Evolutionary conservation across 2,888 invertebrate species (phyloP), one percentile per base, ranked within the genome.

Genomic region (Nephrocerus scutellatus): DNA sequence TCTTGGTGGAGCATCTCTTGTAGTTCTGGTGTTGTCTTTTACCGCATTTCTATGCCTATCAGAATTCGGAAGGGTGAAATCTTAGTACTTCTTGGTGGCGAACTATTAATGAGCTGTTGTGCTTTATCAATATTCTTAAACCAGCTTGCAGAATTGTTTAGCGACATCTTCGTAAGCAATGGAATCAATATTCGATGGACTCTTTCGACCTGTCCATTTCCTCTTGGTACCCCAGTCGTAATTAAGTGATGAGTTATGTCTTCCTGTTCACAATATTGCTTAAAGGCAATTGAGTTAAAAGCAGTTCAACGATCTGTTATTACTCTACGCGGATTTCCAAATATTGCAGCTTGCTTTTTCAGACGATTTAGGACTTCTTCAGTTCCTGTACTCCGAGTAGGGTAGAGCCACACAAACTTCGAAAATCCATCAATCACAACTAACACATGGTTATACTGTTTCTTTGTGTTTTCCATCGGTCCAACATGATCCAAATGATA

Each of bases 271-370:
- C 59, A 64, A 39, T 56, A 61, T 5, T 42, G 30, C 26, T 46
- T 40, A 38, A 67, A 69, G 4, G 36, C 28, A 12, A 51, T 48
- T 2, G 59, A 54, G 0, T 63, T 67, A 37, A 62, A 68, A 6
- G 53, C 52, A 12, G 57, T 50, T n/a, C 65, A 63, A 25, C 58
- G 41, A 38, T 69, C 66, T 2, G 56, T 52, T 7, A 67, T 55
- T 9, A 67, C 46, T 6, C 55, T 36, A 5, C 20, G 41, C 3
- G 58, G 56, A 13, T 38, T 44, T 9, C 44, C 38, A 24, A 44
- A 44, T 7, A 32, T 9, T 2, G 24, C 20, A 2, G 41, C 5
- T 24, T 41, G 36, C 3, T 21, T 16, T 9, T 38, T 16, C 4
- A 64, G 25, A 9, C 16, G 21, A 2, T 49, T 29, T 10, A 65